Base-by-base conservation (phyloP, 1,140 invertebrate species). In the Pseudomyrmex dendroicus region DNA sequence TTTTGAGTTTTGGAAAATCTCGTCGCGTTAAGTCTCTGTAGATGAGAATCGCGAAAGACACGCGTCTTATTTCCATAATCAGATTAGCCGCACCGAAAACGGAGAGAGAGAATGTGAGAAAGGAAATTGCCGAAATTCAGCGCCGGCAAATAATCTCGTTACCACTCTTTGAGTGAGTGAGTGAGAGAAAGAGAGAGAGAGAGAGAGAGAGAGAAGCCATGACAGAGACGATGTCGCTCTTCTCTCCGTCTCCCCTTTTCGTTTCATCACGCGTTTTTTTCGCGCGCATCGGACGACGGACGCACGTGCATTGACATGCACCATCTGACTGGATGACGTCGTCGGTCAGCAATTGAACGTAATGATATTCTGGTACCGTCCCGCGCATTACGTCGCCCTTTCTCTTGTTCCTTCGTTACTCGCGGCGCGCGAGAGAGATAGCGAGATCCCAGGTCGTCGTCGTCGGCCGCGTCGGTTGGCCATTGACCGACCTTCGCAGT, bases 401-500 rank as follows among this genome's bases (percentile, higher is more conserved):
- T 46, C 50, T 59, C 62, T 54, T 52, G n/a, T 76, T 56, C 52
- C 20, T 44, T 54, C 50, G 20, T 73, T 66, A 46, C 48, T 59
- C 54, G 61, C 62, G 66, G 54, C 74, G 3, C 12, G 67, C 13
- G 13, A 20, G 35, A 35, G 35, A 35, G 35, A 35, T 4, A 35
- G 35, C 5, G 35, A 35, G 3, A 35, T 35, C 35, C 35, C 35
- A 35, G 35, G 48, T 44, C 13, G 54, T 67, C 54, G 35, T 82
- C 64, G 72, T 89, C 82, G 61, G 80, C 68, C 59, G 25, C 25
- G 74, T 20, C 20, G 74, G 77, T 87, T 90, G 89, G 89, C 88
- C 89, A 90, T 89, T 90, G 89, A 90, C 89, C 89, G 89, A 90
- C 89, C 89, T 89, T 90, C 89, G 83, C 62, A 82, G 80, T 90